A percentile compares a stretch with the other conserved stretches of the same genome.
phyloP scores from a whole-genome alignment of 1,140 invertebrate genomes.

The Onthophagus taurus region DNA sequence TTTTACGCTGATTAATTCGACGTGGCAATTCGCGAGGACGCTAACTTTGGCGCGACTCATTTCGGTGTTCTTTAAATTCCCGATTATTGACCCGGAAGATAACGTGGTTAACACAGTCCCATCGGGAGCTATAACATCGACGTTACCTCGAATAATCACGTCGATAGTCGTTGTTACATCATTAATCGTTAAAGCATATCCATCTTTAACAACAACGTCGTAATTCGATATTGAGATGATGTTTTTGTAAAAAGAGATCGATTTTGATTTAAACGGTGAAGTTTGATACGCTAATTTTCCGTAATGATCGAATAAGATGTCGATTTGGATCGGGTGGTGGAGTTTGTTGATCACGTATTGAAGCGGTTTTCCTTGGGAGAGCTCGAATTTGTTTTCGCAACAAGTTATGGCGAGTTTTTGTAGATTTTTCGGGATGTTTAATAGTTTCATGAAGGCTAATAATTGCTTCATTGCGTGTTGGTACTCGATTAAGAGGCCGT shows the following conservation, averaged over 20 bases:
- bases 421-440: neutral
- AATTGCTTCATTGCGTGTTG: neutral
- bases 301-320: conserved; percentile 2
- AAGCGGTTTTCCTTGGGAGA: too few species aligned
- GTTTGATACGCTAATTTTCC: neutral
- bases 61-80: conserved; percentile 7
- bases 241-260: neutral
- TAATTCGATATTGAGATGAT: neutral
- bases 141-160: conserved; percentile 3
- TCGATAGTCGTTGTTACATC: conserved; percentile 1
- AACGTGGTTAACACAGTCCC: conserved; percentile 1
- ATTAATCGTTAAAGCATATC: conserved; percentile 6
- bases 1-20: conserved; percentile 6
- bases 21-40: conserved; percentile 1
- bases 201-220: neutral
- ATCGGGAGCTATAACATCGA: conserved; percentile 1
- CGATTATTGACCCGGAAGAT: conserved; percentile 4
- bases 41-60: neutral
- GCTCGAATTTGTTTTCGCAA: conserved; percentile 8
- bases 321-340: neutral
- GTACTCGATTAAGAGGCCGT: neutral
- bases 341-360: neutral
- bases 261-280: neutral
- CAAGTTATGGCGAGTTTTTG: neutral
- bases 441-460: neutral